Evolutionary conservation across 2,113 vertebrate genomes (phyloP).

Genomic region (Eolophus roseicapilla): DNA sequence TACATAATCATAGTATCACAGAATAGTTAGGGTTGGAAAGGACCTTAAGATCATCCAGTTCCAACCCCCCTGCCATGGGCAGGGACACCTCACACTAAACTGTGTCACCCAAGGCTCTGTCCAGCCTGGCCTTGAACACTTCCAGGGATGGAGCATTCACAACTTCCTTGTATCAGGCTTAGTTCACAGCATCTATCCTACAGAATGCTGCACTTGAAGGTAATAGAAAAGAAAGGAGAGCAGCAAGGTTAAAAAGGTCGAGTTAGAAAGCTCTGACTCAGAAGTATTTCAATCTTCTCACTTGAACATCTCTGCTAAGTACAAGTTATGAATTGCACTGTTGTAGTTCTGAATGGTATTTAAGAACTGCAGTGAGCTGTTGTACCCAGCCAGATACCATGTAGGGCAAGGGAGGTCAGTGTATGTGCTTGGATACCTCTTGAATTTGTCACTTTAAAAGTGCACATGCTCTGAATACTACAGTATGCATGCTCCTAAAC

Average conservation of each 20-base stretch:
- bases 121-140: too few species aligned
- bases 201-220: neutral
- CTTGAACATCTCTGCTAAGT: neutral
- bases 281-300: constrained; percentile 31
- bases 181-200: neutral
- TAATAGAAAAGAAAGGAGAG: neutral
- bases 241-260: neutral
- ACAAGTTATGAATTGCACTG: neutral
- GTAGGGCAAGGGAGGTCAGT: constrained; percentile 33
- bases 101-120: too few species aligned
- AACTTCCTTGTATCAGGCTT: neutral
- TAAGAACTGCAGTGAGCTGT: neutral
- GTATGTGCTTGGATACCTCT: neutral
- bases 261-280: neutral
- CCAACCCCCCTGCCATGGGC: too few species aligned
- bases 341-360: neutral
- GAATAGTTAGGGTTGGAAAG: too few species aligned
- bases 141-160: too few species aligned
- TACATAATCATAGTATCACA: neutral
- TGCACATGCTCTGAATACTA: neutral
- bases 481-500: neutral
- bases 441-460: constrained; percentile 9
- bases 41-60: too few species aligned
- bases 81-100: too few species aligned
- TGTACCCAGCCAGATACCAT: neutral